Evolutionary conservation across 1,140 invertebrate species (phyloP), one percentile per base, ranked within the genome.

Genomic region (Sinonovacula constricta): DNA sequence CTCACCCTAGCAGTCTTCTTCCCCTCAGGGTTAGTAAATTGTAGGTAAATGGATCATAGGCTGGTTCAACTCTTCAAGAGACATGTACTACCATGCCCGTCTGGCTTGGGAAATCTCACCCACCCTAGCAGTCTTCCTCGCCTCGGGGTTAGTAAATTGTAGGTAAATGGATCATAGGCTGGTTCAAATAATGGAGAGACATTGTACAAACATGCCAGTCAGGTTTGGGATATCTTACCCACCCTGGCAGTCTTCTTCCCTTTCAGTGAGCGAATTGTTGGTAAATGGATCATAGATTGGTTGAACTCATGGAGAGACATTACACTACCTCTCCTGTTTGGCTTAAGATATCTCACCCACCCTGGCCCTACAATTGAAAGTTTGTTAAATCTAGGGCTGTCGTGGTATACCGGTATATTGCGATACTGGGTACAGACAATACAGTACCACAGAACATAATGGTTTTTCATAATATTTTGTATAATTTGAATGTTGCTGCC

Each of bases 101-200:
- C 91, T 98, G 0, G 96, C 98, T 0, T 99, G 98, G 97, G 96
- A 98, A 74, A 96, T 98, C 14, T 98, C 97, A 87, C 97, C 98
- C 0, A 93, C 94, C 0, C 90, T 99, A 39, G 97, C 97, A 15
- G 95, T 99, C 34, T 98, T 95, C 88, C 91, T 99, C 72, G 95
- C 97, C 98, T 0, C 93, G 94, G 28, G 88, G 90, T 91, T 79
- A 80, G 72, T 63, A 5, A 31, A n/a, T n/a, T n/a, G n/a, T n/a
- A n/a, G n/a, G n/a, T n/a, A n/a, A n/a, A n/a, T n/a, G n/a, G n/a
- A n/a, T n/a, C n/a, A n/a, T n/a, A n/a, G n/a, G n/a, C n/a, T n/a
- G n/a, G n/a, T n/a, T n/a, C n/a, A n/a, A n/a, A 83, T 92, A 60
- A 90, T 91, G n/a, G 95, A 97, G 66, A 95, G 95, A 80, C 93